Percentiles rank a stretch among this genome's conserved stretches.
phyloP scores from a whole-genome alignment of 1,140 invertebrate species.

The Brachionus rubens region DNA sequence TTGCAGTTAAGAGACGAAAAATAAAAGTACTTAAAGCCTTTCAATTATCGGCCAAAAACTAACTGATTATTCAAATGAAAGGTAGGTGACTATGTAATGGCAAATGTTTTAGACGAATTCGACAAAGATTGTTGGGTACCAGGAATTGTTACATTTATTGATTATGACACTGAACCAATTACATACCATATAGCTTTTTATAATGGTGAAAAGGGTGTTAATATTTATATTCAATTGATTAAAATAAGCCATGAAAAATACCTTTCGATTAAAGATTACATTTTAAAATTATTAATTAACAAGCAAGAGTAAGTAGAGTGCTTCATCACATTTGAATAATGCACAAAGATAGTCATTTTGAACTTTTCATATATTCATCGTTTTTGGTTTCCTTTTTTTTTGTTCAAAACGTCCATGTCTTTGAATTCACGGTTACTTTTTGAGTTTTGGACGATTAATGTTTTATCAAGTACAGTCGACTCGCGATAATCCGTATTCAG shows the following conservation, averaged over 20 bases:
- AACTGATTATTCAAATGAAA: background rate
- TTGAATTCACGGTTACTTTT: too few relatives aligned
- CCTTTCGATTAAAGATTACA: background rate
- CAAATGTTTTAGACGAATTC: slow-evolving; percentile 21
- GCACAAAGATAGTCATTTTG: too few relatives aligned
- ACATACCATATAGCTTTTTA: slow-evolving; percentile 9
- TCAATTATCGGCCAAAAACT: background rate
- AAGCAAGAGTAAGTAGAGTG: slow-evolving; percentile 8
- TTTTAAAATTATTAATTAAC: background rate
- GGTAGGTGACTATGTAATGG: slow-evolving; percentile 42
- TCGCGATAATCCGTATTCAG: too few relatives aligned
- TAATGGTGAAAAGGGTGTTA: slow-evolving; percentile 1
- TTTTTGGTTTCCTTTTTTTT: background rate
- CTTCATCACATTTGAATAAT: too few relatives aligned
- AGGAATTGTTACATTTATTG: background rate
- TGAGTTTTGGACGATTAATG: too few relatives aligned
- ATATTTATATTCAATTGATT: slow-evolving; percentile 29
- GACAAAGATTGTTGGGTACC: slow-evolving; percentile 41
- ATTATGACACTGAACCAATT: background rate
- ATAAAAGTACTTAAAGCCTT: background rate
- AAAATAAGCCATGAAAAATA: slow-evolving; percentile 10
- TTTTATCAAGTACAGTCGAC: too few relatives aligned
- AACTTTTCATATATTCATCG: too few relatives aligned
- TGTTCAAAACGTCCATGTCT: too few relatives aligned
- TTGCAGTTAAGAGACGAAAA: slow-evolving; percentile 16